Conservation (phyloP, 1,140 invertebrate genomes). For the Apolygus lucorum region DNA sequence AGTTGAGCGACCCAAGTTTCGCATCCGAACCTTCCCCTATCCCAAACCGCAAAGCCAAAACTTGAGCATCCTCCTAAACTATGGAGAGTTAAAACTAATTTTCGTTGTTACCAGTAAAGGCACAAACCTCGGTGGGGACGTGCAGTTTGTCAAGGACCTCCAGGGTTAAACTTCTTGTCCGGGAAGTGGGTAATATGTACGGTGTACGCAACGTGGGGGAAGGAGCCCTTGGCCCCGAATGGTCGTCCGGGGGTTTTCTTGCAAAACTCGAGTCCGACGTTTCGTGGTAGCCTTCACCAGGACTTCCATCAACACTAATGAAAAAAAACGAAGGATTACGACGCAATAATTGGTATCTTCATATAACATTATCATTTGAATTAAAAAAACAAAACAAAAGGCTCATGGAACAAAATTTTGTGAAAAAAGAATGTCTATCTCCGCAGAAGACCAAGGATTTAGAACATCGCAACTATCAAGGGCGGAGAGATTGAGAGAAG, state of each 20-base stretch:
- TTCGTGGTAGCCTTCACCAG: no score
- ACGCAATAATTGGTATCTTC: no score
- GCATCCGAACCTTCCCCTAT: not conserved
- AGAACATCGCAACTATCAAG: no score
- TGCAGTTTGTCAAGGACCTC: not conserved
- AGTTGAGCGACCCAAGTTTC: not conserved
- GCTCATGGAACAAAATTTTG: no score
- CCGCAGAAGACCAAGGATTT: no score
- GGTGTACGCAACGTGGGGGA: not conserved
- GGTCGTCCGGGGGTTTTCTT: not conserved
- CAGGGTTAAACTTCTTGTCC: not conserved
- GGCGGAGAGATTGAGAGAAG: no score
- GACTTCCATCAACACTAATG: not conserved
- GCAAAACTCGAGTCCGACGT: not conserved
- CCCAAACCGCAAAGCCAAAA: not conserved
- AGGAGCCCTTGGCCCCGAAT: constrained; percentile 7
- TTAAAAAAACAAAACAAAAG: no score
- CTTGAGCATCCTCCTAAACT: not conserved
- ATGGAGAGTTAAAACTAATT: constrained; percentile 2
- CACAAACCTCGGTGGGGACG: not conserved
- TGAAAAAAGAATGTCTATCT: no score
- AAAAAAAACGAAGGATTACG: no score
- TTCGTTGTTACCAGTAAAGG: not conserved
- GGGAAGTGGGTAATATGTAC: not conserved
- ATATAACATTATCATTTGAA: no score